Evolutionary conservation across 1,140 invertebrate species (phyloP).

Genomic region (Drosophila lacertosa): DNA sequence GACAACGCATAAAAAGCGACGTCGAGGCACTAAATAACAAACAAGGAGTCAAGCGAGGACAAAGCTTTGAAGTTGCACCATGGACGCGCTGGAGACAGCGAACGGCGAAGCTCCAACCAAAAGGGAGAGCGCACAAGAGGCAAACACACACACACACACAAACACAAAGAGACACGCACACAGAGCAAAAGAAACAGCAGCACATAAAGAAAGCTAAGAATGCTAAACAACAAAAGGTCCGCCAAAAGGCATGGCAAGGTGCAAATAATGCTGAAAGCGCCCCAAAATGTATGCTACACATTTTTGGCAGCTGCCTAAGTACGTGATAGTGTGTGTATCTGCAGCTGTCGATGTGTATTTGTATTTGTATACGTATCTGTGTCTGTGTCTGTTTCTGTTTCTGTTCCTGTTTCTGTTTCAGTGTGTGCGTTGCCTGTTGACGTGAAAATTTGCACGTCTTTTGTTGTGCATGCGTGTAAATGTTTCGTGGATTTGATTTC

Average conservation of each 20-base stretch:
- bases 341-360: conserved; percentile 26
- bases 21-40: conserved; percentile 57
- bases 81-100: conserved; percentile 34
- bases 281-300: conserved; percentile 73
- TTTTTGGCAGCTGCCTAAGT: conserved; percentile 67
- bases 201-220: conserved; percentile 43
- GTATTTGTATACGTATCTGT: neutral
- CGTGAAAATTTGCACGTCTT: conserved; percentile 79
- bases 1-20: conserved; percentile 54
- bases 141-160: conserved; percentile 10
- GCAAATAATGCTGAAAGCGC: conserved; percentile 76
- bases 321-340: conserved; percentile 45
- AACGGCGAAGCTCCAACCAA: conserved; percentile 34
- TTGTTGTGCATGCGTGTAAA: conserved; percentile 80
- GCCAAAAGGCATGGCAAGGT: conserved; percentile 59
- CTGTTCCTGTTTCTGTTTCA: conserved; percentile 29
- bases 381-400: conserved; percentile 13
- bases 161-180: conserved; percentile 5
- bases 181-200: conserved; percentile 3
- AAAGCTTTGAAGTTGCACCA: conserved; percentile 67
- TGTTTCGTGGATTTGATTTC: conserved; percentile 61
- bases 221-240: conserved; percentile 55
- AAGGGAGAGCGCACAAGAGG: conserved; percentile 30
- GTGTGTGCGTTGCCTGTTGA: conserved; percentile 67
- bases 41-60: conserved; percentile 41